Evolutionary conservation across 2,797 vertebrate species (phyloP).

Genomic region (Melanotaenia maccullochi): DNA sequence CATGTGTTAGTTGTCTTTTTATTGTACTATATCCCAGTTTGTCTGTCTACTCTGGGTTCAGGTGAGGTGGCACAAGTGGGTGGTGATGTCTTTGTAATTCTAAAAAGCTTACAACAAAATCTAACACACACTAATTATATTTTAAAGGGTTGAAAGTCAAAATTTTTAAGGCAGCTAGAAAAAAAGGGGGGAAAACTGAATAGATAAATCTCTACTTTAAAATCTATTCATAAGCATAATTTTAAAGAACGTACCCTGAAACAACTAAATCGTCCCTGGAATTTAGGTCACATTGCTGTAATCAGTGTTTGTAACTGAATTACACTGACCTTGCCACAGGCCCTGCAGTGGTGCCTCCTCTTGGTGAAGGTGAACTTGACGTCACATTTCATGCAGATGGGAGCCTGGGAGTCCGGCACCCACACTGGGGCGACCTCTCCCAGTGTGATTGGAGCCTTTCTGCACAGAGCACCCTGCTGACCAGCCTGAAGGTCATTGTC

Average conservation of each 20-base stretch:
- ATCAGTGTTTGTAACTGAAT: not conserved
- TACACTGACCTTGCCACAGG: slow-evolving; percentile 94
- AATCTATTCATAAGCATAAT: not conserved
- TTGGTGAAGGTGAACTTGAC: slow-evolving; percentile 99
- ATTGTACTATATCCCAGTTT: not conserved
- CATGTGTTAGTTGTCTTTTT: not conserved
- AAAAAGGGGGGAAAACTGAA: not conserved
- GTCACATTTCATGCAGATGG: slow-evolving; percentile 97
- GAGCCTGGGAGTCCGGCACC: slow-evolving; percentile 98
- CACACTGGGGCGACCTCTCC: slow-evolving; percentile 97
- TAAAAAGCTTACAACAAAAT: no score
- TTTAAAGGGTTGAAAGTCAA: not conserved
- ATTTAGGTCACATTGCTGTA: not conserved
- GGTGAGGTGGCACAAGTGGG: not conserved
- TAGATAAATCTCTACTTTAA: not conserved
- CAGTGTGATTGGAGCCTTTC: slow-evolving; percentile 87
- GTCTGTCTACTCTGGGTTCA: not conserved
- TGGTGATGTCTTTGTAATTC: not conserved
- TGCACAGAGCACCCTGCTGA: slow-evolving; percentile 86
- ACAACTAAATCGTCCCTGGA: not conserved
- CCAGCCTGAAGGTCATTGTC: slow-evolving; percentile 96
- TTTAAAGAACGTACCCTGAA: not conserved
- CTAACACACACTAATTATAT: no score
- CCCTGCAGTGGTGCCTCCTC: slow-evolving; percentile 98
- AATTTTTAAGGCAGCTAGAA: not conserved